Conservation (phyloP, 2,113 vertebrate species). For the Plotosus lineatus region DNA sequence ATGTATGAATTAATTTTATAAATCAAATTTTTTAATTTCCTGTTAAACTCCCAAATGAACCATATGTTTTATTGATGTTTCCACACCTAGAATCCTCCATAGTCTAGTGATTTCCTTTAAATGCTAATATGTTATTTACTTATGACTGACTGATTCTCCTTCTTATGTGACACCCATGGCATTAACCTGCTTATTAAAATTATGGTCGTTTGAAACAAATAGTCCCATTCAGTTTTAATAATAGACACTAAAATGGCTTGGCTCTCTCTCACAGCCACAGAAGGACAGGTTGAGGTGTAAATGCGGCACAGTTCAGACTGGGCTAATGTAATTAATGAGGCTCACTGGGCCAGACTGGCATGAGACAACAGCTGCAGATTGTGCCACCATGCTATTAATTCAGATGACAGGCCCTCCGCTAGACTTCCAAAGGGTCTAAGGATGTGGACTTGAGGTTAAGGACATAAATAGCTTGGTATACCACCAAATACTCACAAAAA, state of each 20-base stretch:
- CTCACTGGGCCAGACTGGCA: conserved; percentile 41
- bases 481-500: neutral
- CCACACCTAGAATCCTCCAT: too few species aligned
- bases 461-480: conserved; percentile 11
- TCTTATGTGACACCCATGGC: conserved; percentile 10
- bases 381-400: conserved; percentile 45
- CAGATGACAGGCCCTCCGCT: conserved; percentile 46
- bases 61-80: too few species aligned
- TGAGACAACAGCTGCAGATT: conserved; percentile 41
- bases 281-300: conserved; percentile 28
- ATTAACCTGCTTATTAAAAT: conserved; percentile 19
- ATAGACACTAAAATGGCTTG: conserved; percentile 19
- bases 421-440: conserved; percentile 40
- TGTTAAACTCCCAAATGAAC: too few species aligned
- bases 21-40: too few species aligned
- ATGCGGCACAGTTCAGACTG: conserved; percentile 41
- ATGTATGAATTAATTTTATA: too few species aligned
- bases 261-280: neutral
- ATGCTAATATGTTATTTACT: conserved; percentile 6
- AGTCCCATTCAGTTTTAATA: conserved; percentile 18
- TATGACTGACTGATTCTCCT: conserved; percentile 2
- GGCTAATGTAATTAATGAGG: conserved; percentile 54
- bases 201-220: neutral
- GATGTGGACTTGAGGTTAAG: conserved; percentile 27
- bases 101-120: neutral